A percentile compares a stretch with the other conserved stretches of the same genome.
These are phyloP conservation scores for Pelosia muscerda DNA, from an alignment of 2,888 invertebrate genomes.

Conservation along the genomic window DNA sequence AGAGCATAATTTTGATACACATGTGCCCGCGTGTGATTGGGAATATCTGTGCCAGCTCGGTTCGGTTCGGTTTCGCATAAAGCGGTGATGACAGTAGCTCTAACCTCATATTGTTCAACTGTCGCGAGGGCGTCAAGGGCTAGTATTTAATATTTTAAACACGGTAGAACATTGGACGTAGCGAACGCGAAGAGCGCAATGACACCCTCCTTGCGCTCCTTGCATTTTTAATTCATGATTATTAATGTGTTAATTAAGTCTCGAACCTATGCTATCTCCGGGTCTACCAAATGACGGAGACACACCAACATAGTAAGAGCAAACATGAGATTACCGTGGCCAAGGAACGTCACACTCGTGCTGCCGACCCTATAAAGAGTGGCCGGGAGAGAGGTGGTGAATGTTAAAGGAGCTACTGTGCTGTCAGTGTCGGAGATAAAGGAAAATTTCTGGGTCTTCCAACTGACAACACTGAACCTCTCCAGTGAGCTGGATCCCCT, in stretches of 20 bases:
- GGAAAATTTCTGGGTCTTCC: too few species aligned
- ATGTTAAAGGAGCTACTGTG: too few species aligned
- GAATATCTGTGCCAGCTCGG: neutral
- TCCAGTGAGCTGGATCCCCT: too few species aligned
- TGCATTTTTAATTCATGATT: neutral
- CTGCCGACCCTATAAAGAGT: too few species aligned
- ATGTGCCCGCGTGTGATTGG: neutral
- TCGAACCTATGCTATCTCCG: neutral
- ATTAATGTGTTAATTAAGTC: neutral
- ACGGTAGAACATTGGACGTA: neutral
- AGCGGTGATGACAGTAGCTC: neutral
- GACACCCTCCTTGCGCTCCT: too few species aligned
- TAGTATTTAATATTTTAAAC: neutral
- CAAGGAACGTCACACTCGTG: too few species aligned
- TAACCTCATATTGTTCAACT: conserved; percentile 1
- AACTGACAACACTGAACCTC: too few species aligned
- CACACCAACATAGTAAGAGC: neutral
- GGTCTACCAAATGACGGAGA: neutral
- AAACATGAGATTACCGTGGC: too few species aligned
- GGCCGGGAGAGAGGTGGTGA: too few species aligned
- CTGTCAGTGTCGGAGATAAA: too few species aligned
- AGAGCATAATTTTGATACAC: neutral
- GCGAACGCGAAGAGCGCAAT: neutral
- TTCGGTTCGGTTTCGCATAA: neutral
- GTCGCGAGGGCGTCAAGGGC: conserved; percentile 1